phyloP scores from a whole-genome alignment of 64 coral and sea anemone species.

The Trachythela sp. region DNA sequence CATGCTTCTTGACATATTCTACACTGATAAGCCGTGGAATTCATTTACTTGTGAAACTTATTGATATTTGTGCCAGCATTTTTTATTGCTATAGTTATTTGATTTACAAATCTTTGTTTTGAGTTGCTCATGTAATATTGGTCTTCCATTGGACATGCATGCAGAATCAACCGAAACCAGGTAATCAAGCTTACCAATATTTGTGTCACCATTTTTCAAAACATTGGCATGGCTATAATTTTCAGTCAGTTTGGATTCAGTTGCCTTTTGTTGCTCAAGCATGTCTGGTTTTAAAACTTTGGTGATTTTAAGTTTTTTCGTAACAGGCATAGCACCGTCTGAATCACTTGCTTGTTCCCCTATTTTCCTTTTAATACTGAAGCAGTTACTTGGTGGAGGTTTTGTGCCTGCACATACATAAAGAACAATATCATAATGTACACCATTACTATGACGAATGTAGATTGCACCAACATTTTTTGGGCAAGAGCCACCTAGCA shows the following conservation, averaged over 20 bases:
- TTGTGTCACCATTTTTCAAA: background rate
- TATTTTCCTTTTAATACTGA: background rate
- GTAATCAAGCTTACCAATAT: background rate
- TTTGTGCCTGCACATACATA: background rate
- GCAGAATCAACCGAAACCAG: background rate
- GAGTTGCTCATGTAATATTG: background rate
- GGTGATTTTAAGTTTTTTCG: background rate
- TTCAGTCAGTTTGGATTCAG: background rate
- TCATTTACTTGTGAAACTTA: constrained; percentile 12
- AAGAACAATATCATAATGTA: background rate
- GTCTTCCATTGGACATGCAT: background rate
- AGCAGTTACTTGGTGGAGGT: background rate
- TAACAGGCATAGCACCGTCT: background rate
- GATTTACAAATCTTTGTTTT: background rate
- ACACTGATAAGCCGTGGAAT: constrained; percentile 16
- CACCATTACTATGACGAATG: too few relatives aligned
- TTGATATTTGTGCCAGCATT: constrained; percentile 8
- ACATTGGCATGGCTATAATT: background rate
- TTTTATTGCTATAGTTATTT: background rate
- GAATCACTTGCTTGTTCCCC: background rate
- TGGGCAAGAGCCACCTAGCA: background rate
- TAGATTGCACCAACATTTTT: background rate
- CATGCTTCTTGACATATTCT: constrained; percentile 16
- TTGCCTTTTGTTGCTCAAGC: background rate
- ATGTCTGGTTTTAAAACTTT: background rate